phyloP scores from a whole-genome alignment of 2,888 invertebrate genomes.

The Muscina levida region DNA sequence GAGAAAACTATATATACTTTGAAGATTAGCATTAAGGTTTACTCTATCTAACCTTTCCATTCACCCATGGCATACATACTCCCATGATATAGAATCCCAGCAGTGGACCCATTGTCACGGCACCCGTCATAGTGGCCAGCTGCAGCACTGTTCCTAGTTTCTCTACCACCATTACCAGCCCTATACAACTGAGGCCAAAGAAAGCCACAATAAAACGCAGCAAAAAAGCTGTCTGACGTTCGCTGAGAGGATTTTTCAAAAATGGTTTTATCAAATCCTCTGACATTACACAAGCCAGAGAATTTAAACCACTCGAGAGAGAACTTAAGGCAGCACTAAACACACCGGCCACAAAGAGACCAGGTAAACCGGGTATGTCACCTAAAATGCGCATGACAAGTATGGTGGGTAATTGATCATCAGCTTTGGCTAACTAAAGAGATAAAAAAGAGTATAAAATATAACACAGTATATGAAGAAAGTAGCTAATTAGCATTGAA shows the following conservation, averaged over 20 bases:
- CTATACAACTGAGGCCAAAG: slow-evolving; percentile 85
- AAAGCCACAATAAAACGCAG: slow-evolving; percentile 86
- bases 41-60: slow-evolving; percentile 81
- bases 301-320: slow-evolving; percentile 89
- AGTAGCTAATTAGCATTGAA: too few relatives aligned
- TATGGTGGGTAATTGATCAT: slow-evolving; percentile 90
- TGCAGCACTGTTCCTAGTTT: slow-evolving; percentile 86
- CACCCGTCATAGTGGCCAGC: slow-evolving; percentile 83
- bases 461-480: background rate
- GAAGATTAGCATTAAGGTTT: background rate
- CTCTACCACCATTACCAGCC: slow-evolving; percentile 85
- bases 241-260: slow-evolving; percentile 81
- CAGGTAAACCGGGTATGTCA: slow-evolving; percentile 89
- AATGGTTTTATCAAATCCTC: slow-evolving; percentile 89
- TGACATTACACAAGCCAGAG: slow-evolving; percentile 89
- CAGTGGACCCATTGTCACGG: slow-evolving; percentile 85
- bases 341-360: slow-evolving; percentile 93
- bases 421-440: slow-evolving; percentile 85
- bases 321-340: slow-evolving; percentile 94
- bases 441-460: background rate
- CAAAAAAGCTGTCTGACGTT: slow-evolving; percentile 81
- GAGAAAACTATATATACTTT: background rate
- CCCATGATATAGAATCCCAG: slow-evolving; percentile 87
- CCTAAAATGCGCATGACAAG: slow-evolving; percentile 92
- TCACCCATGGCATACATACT: slow-evolving; percentile 84